Base-by-base conservation (phyloP, 2,888 invertebrate species). In the Nomada fucata region DNA sequence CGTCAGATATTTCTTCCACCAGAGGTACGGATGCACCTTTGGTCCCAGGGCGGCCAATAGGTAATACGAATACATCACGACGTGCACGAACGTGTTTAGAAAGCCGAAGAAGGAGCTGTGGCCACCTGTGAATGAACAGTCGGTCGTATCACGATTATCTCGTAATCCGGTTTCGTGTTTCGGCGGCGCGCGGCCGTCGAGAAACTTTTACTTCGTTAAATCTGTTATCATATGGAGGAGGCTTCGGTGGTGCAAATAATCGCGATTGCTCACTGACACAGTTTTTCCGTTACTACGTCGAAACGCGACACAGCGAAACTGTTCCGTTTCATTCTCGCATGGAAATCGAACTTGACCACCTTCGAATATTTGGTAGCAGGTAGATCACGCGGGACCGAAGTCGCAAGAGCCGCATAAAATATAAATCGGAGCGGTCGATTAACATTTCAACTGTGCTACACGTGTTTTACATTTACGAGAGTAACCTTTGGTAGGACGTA, bases 1-100 rank as follows among this genome's bases (percentile, higher is more conserved):
- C 13, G 98, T 98, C 91, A 99, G 95, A 93, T 98, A 98, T 92
- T 97, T 97, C 95, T 98, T 98, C 98, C 98, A 98, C 98, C 98
- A 98, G 73, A 98, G 95, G 93, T 97, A 98, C 91, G 96, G 97
- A 93, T 97, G 97, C 82, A 98, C 95, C 80, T 95, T 95, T 0
- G 98, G 98, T 29, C 99, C 99, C 86, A 98, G 95, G 0, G 98
- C 98, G 1, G 98, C 97, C 89, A 98, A 94, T 92, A 98, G 94
- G 91, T 98, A 98, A 94, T 99, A 99, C 0, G 96, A 95, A 94
- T 99, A 99, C 99, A 99, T 99, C 77, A 98, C 94, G 87, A 98
- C 97, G 94, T 99, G 99, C 4, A 99, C 98, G 93, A 98, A 98
- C 0, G 98, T 98, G 94, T 99, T 99, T 82, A 98, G 94, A 94